Evolutionary conservation across 2,113 vertebrate genomes (phyloP).

Genomic region (Excalfactoria chinensis): DNA sequence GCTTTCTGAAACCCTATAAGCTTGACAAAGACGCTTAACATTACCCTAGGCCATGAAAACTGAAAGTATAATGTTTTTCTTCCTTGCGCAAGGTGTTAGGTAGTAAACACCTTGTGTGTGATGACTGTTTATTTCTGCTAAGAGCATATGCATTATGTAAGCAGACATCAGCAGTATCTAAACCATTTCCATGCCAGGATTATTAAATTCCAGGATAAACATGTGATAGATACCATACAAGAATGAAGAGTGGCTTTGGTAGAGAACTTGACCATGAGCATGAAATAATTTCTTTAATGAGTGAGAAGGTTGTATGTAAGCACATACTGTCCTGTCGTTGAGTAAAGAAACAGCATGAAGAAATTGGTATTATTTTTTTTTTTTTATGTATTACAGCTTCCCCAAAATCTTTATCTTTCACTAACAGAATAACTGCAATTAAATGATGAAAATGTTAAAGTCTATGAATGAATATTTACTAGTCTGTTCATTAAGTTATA

Average conservation of each 20-base stretch:
- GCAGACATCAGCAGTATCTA: not conserved
- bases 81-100: not conserved
- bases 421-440: not conserved
- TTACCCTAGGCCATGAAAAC: not conserved
- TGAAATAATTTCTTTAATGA: not conserved
- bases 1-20: too few relatives aligned
- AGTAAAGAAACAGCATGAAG: not conserved
- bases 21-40: not conserved
- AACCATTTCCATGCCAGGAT: accelerated
- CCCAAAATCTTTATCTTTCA: not conserved
- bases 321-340: not conserved
- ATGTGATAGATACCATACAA: not conserved
- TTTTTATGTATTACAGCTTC: not conserved
- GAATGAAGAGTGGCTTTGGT: not conserved
- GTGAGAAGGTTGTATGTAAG: not conserved
- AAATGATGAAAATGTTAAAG: not conserved
- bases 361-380: not conserved
- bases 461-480: not conserved
- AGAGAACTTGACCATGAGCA: not conserved
- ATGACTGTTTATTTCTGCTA: not conserved
- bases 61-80: not conserved
- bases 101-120: not conserved
- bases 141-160: not conserved
- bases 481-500: not conserved
- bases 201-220: not conserved